These are phyloP conservation scores for Euclidia mi DNA, from an alignment of 2,888 invertebrate species.

Conservation along the genomic window DNA sequence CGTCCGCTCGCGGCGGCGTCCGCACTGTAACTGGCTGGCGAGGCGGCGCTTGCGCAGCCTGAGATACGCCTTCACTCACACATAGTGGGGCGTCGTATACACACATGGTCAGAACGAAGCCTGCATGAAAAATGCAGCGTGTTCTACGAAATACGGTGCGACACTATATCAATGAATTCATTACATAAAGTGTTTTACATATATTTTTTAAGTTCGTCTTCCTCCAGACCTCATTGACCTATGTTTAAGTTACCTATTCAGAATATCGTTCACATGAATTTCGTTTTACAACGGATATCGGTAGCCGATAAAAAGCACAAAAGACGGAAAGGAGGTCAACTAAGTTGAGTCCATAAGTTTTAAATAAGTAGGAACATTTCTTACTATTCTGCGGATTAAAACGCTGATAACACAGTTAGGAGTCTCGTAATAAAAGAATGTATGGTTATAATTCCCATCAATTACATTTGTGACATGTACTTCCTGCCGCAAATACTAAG, in stretches of 20 bases:
- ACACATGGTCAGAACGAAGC: conserved; percentile 64
- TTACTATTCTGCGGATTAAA: too few relatives aligned
- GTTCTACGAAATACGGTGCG: conserved; percentile 68
- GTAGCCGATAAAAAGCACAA: conserved; percentile 24
- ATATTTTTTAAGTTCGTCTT: conserved; percentile 29
- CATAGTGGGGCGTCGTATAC: conserved; percentile 46
- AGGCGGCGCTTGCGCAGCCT: conserved; percentile 80
- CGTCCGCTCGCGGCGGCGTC: conserved; percentile 70
- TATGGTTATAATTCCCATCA: too few relatives aligned
- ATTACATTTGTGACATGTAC: too few relatives aligned
- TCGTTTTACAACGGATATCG: conserved; percentile 31
- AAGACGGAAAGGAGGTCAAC: conserved; percentile 15
- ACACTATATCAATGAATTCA: conserved; percentile 37
- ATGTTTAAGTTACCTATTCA: conserved; percentile 28
- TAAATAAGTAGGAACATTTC: too few relatives aligned
- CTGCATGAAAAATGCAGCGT: conserved; percentile 83
- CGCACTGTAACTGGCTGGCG: conserved; percentile 70
- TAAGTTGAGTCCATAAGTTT: neutral
- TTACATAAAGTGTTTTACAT: conserved; percentile 23
- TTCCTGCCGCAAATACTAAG: too few relatives aligned
- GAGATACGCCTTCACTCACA: conserved; percentile 79
- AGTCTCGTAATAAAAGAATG: too few relatives aligned
- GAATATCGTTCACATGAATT: conserved; percentile 25
- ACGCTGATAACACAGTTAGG: too few relatives aligned
- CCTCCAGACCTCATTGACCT: conserved; percentile 36